These are phyloP conservation scores for Zalophus californianus DNA, from an alignment of 2,797 vertebrate genomes.

Conservation along the genomic window DNA sequence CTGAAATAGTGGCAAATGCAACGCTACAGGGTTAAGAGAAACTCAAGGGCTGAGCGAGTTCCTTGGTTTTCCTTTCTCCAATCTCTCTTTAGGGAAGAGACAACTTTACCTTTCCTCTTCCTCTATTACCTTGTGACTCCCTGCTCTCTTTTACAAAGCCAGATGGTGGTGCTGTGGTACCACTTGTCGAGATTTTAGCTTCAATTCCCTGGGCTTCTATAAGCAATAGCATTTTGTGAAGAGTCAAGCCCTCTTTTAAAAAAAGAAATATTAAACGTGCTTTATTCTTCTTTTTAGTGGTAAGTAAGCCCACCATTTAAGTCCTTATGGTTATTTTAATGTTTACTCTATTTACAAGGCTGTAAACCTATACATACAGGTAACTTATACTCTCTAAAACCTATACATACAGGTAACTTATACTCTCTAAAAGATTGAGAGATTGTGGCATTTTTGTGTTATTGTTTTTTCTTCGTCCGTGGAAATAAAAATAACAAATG, in stretches of 20 bases:
- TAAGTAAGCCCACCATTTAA: neutral
- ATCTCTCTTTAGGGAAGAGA: neutral
- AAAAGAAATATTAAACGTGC: neutral
- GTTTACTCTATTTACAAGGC: neutral
- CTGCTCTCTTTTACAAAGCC: slow-evolving; percentile 40
- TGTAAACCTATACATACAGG: neutral
- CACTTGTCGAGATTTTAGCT: neutral
- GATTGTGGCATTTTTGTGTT: neutral
- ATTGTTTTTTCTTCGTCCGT: neutral
- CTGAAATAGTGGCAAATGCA: neutral
- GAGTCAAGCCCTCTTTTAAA: neutral
- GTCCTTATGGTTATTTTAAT: neutral
- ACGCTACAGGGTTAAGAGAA: neutral
- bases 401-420: neutral
- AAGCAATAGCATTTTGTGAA: neutral
- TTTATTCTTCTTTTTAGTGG: neutral
- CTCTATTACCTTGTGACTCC: rapidly evolving
- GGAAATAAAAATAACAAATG: slow-evolving; percentile 6
- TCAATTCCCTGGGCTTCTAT: neutral
- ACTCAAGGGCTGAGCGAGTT: neutral
- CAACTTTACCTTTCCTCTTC: neutral
- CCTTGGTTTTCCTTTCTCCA: neutral
- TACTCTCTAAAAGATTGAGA: neutral
- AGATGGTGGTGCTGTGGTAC: slow-evolving; percentile 82
- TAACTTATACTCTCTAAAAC: neutral